Evolutionary conservation across 2,888 invertebrate species (phyloP), one percentile per base, ranked within the genome.

Genomic region (Apodemia duryi): DNA sequence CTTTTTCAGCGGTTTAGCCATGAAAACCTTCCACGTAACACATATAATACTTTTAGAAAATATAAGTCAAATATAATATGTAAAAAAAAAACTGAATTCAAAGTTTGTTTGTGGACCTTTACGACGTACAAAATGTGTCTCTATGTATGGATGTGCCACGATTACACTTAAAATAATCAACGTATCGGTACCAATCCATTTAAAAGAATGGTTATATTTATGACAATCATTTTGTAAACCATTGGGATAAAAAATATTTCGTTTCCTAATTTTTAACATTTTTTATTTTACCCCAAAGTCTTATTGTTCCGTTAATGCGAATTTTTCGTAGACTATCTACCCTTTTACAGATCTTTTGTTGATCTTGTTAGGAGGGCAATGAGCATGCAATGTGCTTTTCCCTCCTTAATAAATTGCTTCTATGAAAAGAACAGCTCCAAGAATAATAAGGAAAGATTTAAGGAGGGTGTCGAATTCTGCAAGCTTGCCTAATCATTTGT

Each of bases 391-490:
- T 80, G 79, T 80, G 79, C 74, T 82, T 70, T 73, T 74, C 74
- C 74, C 76, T 75, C 77, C 80, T 85, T 81, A 78, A 85, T 83
- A 86, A 88, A 89, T 90, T 82, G 84, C 75, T 77, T 79, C 81
- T 84, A 83, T 67, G 65, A 61, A 67, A 68, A 70, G 67, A 71
- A 67, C 62, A 67, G 63, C 66, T 62, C 66, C 72, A 76, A 78
- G 72, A 75, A 75, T 73, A 80, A 80, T 83, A 82, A 81, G 79
- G 71, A 69, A 71, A 63, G 54, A 65, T 63, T 51, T 57, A 28
- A 61, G 63, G 66, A 71, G 70, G 70, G 72, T 69, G 67, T 60
- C 72, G 80, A 80, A 46, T 82, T 75, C 71, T 76, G 78, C 80
- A 75, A 79, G 80, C 81, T 81, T 84, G 85, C 84, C 78, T 83